phyloP scores from a whole-genome alignment of 2,113 vertebrate genomes.

The Sitta europaea region DNA sequence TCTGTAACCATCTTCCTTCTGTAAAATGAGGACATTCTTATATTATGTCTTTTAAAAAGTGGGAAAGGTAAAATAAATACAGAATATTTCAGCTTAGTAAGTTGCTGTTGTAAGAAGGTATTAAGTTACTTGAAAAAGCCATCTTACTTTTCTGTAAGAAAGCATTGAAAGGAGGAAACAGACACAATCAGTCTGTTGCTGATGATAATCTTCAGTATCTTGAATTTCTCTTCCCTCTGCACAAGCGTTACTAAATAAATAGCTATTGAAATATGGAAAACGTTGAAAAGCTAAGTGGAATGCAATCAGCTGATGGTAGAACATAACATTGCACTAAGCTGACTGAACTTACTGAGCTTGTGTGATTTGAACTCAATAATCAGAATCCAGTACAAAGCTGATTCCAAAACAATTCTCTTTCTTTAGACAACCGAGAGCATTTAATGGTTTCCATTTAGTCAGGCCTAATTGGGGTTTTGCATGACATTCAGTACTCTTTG shows the following conservation, averaged over 20 bases:
- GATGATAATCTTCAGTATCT: neutral
- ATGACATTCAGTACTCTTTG: neutral
- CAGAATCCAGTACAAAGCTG: slow-evolving; percentile 31
- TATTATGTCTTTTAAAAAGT: neutral
- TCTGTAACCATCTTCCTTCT: neutral
- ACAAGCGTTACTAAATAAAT: neutral
- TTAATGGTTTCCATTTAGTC: slow-evolving; percentile 36
- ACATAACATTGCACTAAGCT: neutral
- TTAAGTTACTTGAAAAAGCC: neutral
- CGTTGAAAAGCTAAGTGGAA: neutral
- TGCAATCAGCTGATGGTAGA: neutral
- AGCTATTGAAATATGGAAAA: slow-evolving; percentile 23
- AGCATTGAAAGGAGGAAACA: neutral
- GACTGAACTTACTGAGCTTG: neutral
- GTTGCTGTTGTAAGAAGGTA: neutral
- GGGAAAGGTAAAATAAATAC: neutral
- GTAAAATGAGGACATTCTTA: neutral
- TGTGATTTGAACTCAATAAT: slow-evolving; percentile 8
- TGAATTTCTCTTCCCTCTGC: neutral
- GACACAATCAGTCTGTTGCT: neutral
- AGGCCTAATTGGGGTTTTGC: slow-evolving; percentile 53
- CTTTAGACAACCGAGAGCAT: slow-evolving; percentile 11
- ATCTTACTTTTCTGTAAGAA: neutral
- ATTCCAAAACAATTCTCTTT: slow-evolving; percentile 21
- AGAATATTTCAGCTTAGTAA: neutral